Base-by-base conservation (phyloP, 2,113 vertebrate species). In the Calypte anna region DNA sequence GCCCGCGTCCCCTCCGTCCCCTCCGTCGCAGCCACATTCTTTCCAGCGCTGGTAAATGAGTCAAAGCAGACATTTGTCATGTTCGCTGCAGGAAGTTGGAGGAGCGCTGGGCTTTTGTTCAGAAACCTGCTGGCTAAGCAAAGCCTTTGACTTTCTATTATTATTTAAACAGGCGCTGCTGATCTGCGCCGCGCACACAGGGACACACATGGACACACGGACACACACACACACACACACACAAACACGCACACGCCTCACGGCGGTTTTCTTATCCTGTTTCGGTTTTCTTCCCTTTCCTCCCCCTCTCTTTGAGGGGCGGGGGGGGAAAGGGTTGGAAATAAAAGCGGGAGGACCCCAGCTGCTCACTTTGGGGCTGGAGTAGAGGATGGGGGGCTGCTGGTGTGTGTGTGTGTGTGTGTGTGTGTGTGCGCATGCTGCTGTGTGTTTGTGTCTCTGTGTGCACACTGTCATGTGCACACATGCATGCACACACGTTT, bases 51-150 rank as follows among this genome's bases (percentile, higher is more conserved):
- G 85, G 95, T 95, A 86, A 94, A 94, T 93, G 94, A 96, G 86
- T 95, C 93, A 77, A 86, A 96, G 96, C 91, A 95, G 96, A 96
- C 98, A 98, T 98, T 98, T 98, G 98, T 98, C 98, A 98, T 97
- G 96, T 97, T 98, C 96, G 94, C 96, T 97, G 95, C 58, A 94
- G 78, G 97, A 98, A 97, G 97, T 97, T 97, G 97, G 97, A 97
- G 94, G 96, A 98, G 85, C 94, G 96, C 95, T 90, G 95, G 96
- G 96, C 96, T 97, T 98, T 98, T 98, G 98, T 98, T 98, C 97
- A 93, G 96, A 97, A 96, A 98, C 96, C 97, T 98, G 98, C 97
- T 98, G 97, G 97, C 98, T 98, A 98, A 98, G 98, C 98, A 98
- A 96, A 96, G 96, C 97, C 98, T 98, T 98, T 97, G 96, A 97